A percentile compares a stretch with the other conserved stretches of the same genome.
phyloP scores from a whole-genome alignment of 2,888 invertebrate species.

The Netelia virgata region DNA sequence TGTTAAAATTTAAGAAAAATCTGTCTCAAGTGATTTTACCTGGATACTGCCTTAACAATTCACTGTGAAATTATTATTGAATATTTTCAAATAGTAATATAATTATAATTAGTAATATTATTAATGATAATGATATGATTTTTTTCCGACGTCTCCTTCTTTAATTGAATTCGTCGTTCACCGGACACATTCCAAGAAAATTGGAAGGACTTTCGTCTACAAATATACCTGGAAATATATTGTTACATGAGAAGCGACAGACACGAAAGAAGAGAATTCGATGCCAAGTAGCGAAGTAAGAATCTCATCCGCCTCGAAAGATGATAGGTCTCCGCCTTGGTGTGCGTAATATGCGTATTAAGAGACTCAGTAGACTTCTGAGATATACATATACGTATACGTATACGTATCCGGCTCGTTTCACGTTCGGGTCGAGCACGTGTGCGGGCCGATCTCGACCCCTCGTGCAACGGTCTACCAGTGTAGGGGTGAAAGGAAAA shows the following conservation, averaged over 20 bases:
- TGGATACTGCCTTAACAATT: too few relatives aligned
- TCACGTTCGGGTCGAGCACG: background rate
- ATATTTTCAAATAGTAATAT: background rate
- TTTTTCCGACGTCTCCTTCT: background rate
- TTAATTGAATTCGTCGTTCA: too few relatives aligned
- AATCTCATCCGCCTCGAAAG: background rate
- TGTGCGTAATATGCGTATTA: slow-evolving; percentile 3
- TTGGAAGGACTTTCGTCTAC: too few relatives aligned
- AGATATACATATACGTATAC: background rate
- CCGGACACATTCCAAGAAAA: too few relatives aligned
- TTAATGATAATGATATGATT: background rate
- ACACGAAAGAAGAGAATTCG: slow-evolving; percentile 32
- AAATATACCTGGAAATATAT: background rate
- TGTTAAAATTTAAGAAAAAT: too few relatives aligned
- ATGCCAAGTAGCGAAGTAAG: slow-evolving; percentile 26
- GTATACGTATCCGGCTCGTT: background rate
- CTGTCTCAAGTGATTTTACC: too few relatives aligned
- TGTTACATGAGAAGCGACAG: slow-evolving; percentile 14
- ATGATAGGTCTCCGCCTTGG: slow-evolving; percentile 4
- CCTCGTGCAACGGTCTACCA: background rate
- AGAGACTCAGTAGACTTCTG: background rate
- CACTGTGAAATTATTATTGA: background rate
- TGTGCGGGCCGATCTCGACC: background rate
- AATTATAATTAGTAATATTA: background rate
- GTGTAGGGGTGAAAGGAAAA: slow-evolving; percentile 7